Evolutionary conservation across 2,113 vertebrate species (phyloP), one percentile per base, ranked within the genome.

Genomic region (Takifugu bimaculatus): DNA sequence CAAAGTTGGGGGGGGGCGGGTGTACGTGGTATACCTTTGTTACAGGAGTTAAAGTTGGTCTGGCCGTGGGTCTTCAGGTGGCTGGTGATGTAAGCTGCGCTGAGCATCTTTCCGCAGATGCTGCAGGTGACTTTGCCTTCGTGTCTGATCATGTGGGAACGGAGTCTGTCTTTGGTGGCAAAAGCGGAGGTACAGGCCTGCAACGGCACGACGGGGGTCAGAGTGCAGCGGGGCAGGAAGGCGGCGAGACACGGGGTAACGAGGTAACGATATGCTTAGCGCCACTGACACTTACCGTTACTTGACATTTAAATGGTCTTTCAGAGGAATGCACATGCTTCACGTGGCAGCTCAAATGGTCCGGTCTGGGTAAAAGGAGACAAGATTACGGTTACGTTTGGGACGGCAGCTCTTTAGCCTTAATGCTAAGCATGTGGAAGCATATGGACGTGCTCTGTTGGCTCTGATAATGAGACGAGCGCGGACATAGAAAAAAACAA

Each of bases 261-360:
- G 20, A 20, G 20, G 20, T 20, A 20, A 20, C 20, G 20, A 20
- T 20, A 20, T 20, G 20, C 20, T 20, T 20, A 20, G 20, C 20
- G 20, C 20, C 20, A n/a, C 13, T 5, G 4, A 39, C 1, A 26
- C 55, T 84, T 85, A 94, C 93, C 92, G 95, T 98, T 90, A 99
- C 97, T 97, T 98, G 97, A 92, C 97, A 99, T 94, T 97, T 98
- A 89, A 99, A 98, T 72, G 97, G 97, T 88, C 97, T 94, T 91
- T 99, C 97, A 86, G 97, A 96, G 82, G 97, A 99, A 89, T 99
- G 97, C 89, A 99, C 97, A 70, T 98, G 97, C 91, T 99, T 99
- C 88, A 99, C 97, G 57, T 99, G 97, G 93, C 96, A 98, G 92
- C 96, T 99, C 92, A 99, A 94, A 87, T 99, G 97, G 91, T 99